Evolutionary conservation across 2,888 invertebrate species (phyloP), one percentile per base, ranked within the genome.

Genomic region (Nephrocerus scutellatus): DNA sequence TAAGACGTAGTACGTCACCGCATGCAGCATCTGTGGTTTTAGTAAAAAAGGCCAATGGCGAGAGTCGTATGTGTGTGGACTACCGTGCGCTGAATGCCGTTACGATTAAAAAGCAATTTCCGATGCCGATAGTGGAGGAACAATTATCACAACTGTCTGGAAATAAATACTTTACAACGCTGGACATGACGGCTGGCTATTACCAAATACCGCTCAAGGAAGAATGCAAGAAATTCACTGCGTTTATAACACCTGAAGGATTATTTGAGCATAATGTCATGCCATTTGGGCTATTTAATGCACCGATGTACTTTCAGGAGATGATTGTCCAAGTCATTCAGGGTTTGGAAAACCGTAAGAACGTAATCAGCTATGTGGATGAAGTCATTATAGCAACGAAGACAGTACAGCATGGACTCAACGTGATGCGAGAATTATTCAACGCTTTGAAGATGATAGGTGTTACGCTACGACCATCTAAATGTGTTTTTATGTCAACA

Each of bases 201-300:
- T 46, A 52, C 33, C 62, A 62, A 15, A 38, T 44, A 5, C 40
- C 30, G 14, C 13, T 41, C 6, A 34, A 28, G 16, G 25, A 34
- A 16, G 31, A 57, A 4, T 55, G 54, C 19, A 49, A 52, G 8
- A 46, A 43, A 4, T 55, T 53, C 14, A 63, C 60, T 1, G 56
- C 55, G 1, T 57, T 62, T 22, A 48, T 54, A 3, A 64, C 59
- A 6, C 54, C 52, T 1, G 56, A 54, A 25, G 59, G 57, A 8
- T 42, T 56, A 5, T 62, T 48, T 26, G 53, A 62, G 46, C 60
- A 50, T 33, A 31, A 43, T 3, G 24, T 47, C 1, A 55, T 63
- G 55, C 57, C 59, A 3, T 68, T 62, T 41, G 63, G 61, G 4
- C 44, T 61, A 7, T 22, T 47, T 3, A 62, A 62, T 36, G 56